phyloP scores from a whole-genome alignment of 2,113 vertebrate species.

The Zeus faber region DNA sequence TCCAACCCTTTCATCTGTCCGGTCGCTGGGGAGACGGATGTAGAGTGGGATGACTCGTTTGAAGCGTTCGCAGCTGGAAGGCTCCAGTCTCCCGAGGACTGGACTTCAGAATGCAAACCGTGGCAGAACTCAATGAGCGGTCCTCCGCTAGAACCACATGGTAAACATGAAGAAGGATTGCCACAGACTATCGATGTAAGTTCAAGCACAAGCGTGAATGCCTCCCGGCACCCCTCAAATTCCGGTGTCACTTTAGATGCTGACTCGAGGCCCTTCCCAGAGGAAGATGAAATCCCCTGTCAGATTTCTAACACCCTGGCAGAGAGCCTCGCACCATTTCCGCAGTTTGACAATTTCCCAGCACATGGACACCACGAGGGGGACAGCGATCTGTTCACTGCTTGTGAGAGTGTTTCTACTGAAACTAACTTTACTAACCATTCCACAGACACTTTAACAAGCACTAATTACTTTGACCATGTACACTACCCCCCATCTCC shows the following conservation, averaged over 20 bases:
- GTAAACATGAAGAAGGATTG: slow-evolving; percentile 10
- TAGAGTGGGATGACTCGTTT: slow-evolving; percentile 83
- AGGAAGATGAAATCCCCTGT: slow-evolving; percentile 1
- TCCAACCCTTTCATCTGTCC: slow-evolving; percentile 39
- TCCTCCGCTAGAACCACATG: slow-evolving; percentile 18
- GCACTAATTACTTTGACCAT: slow-evolving; percentile 18
- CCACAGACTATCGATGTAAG: neutral
- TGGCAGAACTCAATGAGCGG: slow-evolving; percentile 13
- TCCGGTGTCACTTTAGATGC: neutral
- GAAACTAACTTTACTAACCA: slow-evolving; percentile 18
- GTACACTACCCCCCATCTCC: neutral
- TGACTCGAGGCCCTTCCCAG: neutral
- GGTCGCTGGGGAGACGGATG: slow-evolving; percentile 18
- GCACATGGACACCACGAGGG: slow-evolving; percentile 36
- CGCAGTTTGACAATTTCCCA: slow-evolving; percentile 48
- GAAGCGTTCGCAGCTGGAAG: slow-evolving; percentile 83
- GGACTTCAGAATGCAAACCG: slow-evolving; percentile 19
- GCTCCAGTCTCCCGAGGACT: slow-evolving; percentile 63
- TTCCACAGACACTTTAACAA: slow-evolving; percentile 19
- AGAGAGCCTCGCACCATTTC: slow-evolving; percentile 21
- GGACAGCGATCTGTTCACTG: neutral
- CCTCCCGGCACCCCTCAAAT: slow-evolving; percentile 13
- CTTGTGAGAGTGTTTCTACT: neutral
- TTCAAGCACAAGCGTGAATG: slow-evolving; percentile 15
- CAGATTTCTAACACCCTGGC: slow-evolving; percentile 11